Conservation (phyloP, 2,797 vertebrate genomes). For the Podargus strigoides region DNA sequence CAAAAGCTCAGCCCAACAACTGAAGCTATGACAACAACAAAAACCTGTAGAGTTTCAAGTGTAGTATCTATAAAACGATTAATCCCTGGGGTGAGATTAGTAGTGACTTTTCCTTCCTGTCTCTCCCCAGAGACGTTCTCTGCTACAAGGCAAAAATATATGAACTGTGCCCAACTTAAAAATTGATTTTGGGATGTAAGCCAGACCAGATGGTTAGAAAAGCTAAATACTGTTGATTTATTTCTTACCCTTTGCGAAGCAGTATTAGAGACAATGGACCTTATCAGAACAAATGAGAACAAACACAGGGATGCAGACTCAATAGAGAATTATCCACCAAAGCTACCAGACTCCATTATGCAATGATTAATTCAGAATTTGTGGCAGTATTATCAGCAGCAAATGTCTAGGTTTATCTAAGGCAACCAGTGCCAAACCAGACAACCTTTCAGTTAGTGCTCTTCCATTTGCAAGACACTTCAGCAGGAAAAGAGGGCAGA, state of each 20-base stretch:
- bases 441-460: background rate
- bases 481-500: background rate
- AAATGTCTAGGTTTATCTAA: slow-evolving; percentile 39
- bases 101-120: background rate
- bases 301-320: slow-evolving; percentile 72
- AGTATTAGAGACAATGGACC: slow-evolving; percentile 78
- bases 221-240: slow-evolving; percentile 80
- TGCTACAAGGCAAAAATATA: slow-evolving; percentile 65
- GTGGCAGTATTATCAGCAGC: slow-evolving; percentile 52
- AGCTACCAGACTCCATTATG: slow-evolving; percentile 69
- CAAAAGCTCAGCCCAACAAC: background rate
- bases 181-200: slow-evolving; percentile 72
- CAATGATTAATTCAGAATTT: slow-evolving; percentile 71
- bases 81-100: slow-evolving; percentile 19
- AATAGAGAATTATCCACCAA: slow-evolving; percentile 74
- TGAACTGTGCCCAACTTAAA: slow-evolving; percentile 73
- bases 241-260: slow-evolving; percentile 77
- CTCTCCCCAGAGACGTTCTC: slow-evolving; percentile 30
- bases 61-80: background rate
- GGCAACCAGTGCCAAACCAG: background rate
- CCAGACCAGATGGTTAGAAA: slow-evolving; percentile 79
- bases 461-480: background rate
- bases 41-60: background rate
- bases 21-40: background rate
- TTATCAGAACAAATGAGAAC: slow-evolving; percentile 79